A percentile compares a stretch with the other conserved stretches of the same genome.
Conservation (phyloP, 2,888 invertebrate species). For the Pogonocherus hispidulus region DNA sequence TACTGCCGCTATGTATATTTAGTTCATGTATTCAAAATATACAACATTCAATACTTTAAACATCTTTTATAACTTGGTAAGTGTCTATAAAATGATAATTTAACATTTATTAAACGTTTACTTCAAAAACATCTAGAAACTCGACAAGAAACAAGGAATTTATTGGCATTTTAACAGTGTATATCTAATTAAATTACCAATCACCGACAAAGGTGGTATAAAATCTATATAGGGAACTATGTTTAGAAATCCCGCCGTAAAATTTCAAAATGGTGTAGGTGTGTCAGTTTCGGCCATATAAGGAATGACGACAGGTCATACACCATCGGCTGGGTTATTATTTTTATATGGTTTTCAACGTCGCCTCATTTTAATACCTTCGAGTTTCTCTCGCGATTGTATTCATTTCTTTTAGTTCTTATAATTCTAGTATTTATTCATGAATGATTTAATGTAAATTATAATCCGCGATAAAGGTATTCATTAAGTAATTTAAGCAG, state of each 20-base stretch:
- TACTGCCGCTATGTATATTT: too few relatives aligned
- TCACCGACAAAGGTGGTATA: conserved; percentile 43
- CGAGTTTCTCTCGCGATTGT: conserved; percentile 19
- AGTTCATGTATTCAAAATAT: too few relatives aligned
- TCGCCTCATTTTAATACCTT: conserved; percentile 17
- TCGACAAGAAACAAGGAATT: conserved; percentile 21
- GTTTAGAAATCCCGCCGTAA: conserved; percentile 30
- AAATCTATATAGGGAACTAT: conserved; percentile 35
- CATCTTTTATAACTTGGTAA: too few relatives aligned
- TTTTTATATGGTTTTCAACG: conserved; percentile 34
- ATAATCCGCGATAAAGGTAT: conserved; percentile 5
- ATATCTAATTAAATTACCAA: conserved; percentile 48
- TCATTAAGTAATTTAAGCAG: conserved; percentile 16
- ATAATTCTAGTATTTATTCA: neutral
- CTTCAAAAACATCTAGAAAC: neutral
- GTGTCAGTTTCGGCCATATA: conserved; percentile 28
- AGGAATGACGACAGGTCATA: conserved; percentile 35
- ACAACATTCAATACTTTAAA: too few relatives aligned
- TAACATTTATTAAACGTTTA: neutral
- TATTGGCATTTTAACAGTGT: conserved; percentile 41
- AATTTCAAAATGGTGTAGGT: conserved; percentile 19
- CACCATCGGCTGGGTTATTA: conserved; percentile 38
- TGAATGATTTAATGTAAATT: conserved; percentile 5
- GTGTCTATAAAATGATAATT: neutral
- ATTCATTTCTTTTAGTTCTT: conserved; percentile 10